These are phyloP conservation scores for Drosophila mercatorum DNA, from an alignment of 2,888 invertebrate species.

Conservation along the genomic window DNA sequence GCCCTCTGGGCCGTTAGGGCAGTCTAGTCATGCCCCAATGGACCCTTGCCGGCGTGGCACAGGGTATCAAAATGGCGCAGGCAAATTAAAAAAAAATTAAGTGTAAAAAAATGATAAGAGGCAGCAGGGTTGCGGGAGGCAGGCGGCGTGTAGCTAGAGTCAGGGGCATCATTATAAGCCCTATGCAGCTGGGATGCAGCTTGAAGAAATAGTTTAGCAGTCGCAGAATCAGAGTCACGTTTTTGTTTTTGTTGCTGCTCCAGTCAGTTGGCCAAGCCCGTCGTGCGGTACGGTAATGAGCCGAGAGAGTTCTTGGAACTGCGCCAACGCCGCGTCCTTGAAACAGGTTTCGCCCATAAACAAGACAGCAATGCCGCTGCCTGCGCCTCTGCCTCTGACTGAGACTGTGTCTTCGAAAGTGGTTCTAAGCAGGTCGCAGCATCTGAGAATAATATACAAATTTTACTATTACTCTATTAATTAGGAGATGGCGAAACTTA, in stretches of 20 bases:
- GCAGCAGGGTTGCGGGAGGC: conserved; percentile 6
- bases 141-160: neutral
- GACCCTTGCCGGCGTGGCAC: too few relatives aligned
- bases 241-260: conserved; percentile 19
- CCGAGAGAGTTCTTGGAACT: conserved; percentile 72
- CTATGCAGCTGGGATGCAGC: conserved; percentile 40
- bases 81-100: conserved; percentile 71
- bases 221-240: conserved; percentile 64
- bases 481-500: conserved; percentile 58
- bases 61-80: neutral
- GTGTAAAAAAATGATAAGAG: conserved; percentile 27
- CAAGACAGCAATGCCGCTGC: conserved; percentile 27
- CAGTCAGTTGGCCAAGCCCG: conserved; percentile 6
- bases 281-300: conserved; percentile 55
- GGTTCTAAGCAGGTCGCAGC: conserved; percentile 20
- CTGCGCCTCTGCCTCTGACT: conserved; percentile 7
- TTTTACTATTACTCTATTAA: conserved; percentile 67
- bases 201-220: conserved; percentile 60
- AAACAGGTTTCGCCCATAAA: conserved; percentile 74
- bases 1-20: too few relatives aligned
- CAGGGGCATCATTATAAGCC: conserved; percentile 22
- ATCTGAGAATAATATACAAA: conserved; percentile 52
- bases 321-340: conserved; percentile 72
- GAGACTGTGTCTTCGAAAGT: conserved; percentile 8
- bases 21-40: neutral